Evolutionary conservation across 2,888 invertebrate genomes (phyloP).

Genomic region (Cerastis rubricosa): DNA sequence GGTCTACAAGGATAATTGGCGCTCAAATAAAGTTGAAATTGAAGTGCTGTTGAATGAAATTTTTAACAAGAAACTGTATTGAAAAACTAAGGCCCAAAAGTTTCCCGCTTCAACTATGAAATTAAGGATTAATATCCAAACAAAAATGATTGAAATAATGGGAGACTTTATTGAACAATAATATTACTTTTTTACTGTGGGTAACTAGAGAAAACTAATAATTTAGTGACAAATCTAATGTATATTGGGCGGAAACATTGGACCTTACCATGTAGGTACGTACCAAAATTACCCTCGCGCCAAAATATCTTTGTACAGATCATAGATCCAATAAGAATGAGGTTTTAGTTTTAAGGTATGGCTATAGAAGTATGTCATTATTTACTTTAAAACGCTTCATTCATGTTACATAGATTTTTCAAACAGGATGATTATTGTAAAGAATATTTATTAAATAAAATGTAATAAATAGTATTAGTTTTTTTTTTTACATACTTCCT

Average conservation of each 20-base stretch:
- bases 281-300: not conserved
- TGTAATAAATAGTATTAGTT: not conserved
- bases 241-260: too few species aligned
- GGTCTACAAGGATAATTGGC: not conserved
- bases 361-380: constrained; percentile 11
- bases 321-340: constrained; percentile 22
- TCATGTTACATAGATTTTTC: constrained; percentile 38
- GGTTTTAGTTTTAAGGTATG: constrained; percentile 24
- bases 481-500: not conserved
- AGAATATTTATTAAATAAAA: constrained; percentile 52
- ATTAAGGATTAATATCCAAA: too few species aligned
- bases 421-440: constrained; percentile 41
- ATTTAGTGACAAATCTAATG: too few species aligned
- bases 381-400: constrained; percentile 37
- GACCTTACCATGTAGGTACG: not conserved
- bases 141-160: too few species aligned
- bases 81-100: not conserved
- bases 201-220: too few species aligned
- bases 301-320: not conserved
- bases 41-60: not conserved
- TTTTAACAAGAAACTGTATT: not conserved
- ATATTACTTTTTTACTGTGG: too few species aligned
- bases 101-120: too few species aligned
- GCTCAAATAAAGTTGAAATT: not conserved
- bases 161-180: too few species aligned